phyloP scores from a whole-genome alignment of 2,797 vertebrate genomes.

The Lepilemur ruficaudatus region DNA sequence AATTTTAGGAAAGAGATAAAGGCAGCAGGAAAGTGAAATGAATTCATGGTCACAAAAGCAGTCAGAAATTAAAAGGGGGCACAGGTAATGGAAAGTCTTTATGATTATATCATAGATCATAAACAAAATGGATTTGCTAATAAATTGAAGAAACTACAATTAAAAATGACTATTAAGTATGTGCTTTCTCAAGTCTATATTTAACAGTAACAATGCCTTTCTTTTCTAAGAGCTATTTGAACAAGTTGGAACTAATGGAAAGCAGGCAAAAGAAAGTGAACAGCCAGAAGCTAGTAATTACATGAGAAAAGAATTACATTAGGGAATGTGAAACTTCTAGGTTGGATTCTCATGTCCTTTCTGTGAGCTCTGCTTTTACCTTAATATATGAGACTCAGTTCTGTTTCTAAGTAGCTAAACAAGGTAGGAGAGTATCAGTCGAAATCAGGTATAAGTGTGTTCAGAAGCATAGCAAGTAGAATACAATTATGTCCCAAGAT shows the following conservation, averaged over 20 bases:
- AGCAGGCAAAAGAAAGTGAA: slow-evolving; percentile 23
- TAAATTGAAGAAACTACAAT: slow-evolving; percentile 55
- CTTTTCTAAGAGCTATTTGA: slow-evolving; percentile 44
- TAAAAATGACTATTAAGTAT: slow-evolving; percentile 58
- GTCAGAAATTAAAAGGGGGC: slow-evolving; percentile 50
- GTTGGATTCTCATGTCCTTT: slow-evolving; percentile 6
- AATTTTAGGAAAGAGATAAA: slow-evolving; percentile 67
- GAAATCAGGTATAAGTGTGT: neutral
- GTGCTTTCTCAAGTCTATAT: slow-evolving; percentile 52
- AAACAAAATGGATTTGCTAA: slow-evolving; percentile 58
- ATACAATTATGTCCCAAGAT: neutral
- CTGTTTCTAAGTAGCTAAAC: neutral
- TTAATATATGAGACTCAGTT: neutral
- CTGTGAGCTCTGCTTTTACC: neutral
- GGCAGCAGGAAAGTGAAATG: slow-evolving; percentile 49
- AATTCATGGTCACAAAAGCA: slow-evolving; percentile 55
- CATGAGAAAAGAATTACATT: slow-evolving; percentile 53
- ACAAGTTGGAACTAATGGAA: slow-evolving; percentile 53
- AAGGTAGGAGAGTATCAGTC: neutral
- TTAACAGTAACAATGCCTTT: slow-evolving; percentile 58
- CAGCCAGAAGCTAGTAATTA: slow-evolving; percentile 56
- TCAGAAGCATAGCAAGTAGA: neutral
- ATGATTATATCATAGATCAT: slow-evolving; percentile 56
- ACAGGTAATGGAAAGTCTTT: slow-evolving; percentile 44
- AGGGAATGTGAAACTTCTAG: slow-evolving; percentile 7